Base-by-base conservation (phyloP, 2,113 vertebrate genomes). In the Phoxinus phoxinus region DNA sequence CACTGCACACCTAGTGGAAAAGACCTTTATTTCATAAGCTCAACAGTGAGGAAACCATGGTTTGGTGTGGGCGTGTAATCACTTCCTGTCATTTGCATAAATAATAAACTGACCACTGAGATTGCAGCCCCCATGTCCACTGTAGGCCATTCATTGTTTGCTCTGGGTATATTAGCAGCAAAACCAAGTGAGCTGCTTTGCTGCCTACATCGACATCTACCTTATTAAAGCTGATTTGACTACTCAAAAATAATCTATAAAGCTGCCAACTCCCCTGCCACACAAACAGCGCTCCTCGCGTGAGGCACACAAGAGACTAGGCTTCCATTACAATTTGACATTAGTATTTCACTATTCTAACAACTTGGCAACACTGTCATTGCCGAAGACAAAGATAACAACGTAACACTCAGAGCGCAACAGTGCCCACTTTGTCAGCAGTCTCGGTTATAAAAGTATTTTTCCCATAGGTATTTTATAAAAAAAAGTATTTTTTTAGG, bases 11-110 rank as follows among this genome's bases (percentile, higher is more conserved):
- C 56, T 71, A 81, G 35, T 82, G 80, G 87, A 83, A 90, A 86
- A 88, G 63, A 87, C 61, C 72, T 84, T 88, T 89, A 83, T 46
- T 77, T 58, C 30, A 46, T 25, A 80, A 86, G 56, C 59, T 41
- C 46, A 89, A 23, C 84, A 51, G 71, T 13, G 73, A 85, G 17
- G 30, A 48, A 86, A 41, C 51, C 74, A 41, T 58, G 69, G 58
- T 53, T 69, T 51, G 37, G 63, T 86, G 84, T n/a, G 80, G 71
- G 75, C 25, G 75, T 61, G 59, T 81, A 89, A 88, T 88, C 72
- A 65, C 84, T 85, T 86, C 83, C 84, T 78, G 1, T 19, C 23
- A 85, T 92, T 91, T 93, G 88, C 88, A 92, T 89, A 88, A 88
- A 89, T 90, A 88, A 90, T 86, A 86, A 81, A 88, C 41, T 85